These are phyloP conservation scores for Thryonomys swinderianus DNA, from an alignment of 2,113 vertebrate genomes.

Conservation along the genomic window DNA sequence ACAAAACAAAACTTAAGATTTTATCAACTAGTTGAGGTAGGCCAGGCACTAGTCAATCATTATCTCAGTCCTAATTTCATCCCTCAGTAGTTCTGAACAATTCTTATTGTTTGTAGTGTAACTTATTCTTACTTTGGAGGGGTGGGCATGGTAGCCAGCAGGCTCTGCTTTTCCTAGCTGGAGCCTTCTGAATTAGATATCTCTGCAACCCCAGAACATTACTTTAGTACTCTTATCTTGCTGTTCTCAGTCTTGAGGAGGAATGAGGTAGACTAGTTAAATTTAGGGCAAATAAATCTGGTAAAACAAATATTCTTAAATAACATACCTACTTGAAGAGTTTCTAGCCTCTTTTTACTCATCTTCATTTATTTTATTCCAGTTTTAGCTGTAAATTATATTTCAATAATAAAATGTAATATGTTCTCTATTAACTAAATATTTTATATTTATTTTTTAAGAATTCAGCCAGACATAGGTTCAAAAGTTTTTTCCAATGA, in stretches of 20 bases:
- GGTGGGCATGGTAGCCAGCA: background rate
- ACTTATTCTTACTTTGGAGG: background rate
- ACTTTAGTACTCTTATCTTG: background rate
- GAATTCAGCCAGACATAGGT: background rate
- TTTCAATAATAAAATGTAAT: background rate
- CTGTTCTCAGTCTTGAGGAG: background rate
- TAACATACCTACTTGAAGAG: background rate
- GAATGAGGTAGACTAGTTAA: background rate
- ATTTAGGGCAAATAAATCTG: background rate
- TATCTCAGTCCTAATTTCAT: background rate
- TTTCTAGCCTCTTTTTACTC: background rate
- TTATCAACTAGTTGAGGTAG: background rate
- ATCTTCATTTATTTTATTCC: background rate
- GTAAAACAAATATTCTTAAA: background rate
- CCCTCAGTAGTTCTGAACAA: background rate
- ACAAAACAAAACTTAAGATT: background rate
- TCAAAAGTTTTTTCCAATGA: background rate
- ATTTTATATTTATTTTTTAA: background rate
- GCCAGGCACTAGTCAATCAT: background rate
- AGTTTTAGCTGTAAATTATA: background rate
- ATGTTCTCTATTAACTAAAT: background rate
- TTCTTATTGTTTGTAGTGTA: background rate
- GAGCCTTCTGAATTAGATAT: background rate
- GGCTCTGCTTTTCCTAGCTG: background rate
- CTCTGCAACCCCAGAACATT: background rate